A percentile compares a stretch with the other conserved stretches of the same genome.
These are phyloP conservation scores for Etia nguti DNA, from an alignment of 2,113 vertebrate genomes.

Conservation along the genomic window DNA sequence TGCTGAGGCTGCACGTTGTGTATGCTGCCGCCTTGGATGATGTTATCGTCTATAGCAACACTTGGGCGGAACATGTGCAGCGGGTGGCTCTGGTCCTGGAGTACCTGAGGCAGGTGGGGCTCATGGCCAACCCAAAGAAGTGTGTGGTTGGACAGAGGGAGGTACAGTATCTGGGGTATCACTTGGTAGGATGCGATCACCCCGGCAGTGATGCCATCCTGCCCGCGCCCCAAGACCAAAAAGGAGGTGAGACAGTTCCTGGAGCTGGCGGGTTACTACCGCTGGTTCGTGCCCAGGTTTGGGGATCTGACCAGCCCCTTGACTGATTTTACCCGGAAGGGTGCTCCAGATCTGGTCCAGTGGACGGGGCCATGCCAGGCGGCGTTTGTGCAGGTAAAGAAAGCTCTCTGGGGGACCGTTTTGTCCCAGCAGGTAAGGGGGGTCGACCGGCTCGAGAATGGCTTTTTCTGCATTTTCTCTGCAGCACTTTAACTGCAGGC, in stretches of 20 bases:
- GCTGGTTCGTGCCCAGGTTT: too few species aligned
- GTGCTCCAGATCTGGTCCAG: fast-evolving
- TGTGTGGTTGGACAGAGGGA: background rate
- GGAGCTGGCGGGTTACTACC: fast-evolving
- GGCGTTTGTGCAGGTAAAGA: background rate
- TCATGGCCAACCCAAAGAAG: background rate
- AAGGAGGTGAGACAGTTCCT: background rate
- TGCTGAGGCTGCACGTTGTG: too few species aligned
- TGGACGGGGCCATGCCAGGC: fast-evolving
- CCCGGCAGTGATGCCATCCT: too few species aligned
- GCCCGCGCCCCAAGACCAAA: background rate
- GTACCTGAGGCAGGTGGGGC: background rate
- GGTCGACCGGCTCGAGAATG: background rate
- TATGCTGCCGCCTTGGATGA: too few species aligned
- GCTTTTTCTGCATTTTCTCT: background rate
- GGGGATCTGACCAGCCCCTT: too few species aligned
- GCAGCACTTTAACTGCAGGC: background rate
- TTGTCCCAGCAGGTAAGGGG: too few species aligned
- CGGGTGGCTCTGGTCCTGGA: background rate
- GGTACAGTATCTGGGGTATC: background rate
- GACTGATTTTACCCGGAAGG: background rate
- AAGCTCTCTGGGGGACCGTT: too few species aligned
- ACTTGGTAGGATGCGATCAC: too few species aligned
- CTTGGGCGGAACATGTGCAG: background rate
- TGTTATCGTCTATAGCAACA: background rate